Conservation (phyloP, 2,888 invertebrate species). For the Clepsis dumicolana region DNA sequence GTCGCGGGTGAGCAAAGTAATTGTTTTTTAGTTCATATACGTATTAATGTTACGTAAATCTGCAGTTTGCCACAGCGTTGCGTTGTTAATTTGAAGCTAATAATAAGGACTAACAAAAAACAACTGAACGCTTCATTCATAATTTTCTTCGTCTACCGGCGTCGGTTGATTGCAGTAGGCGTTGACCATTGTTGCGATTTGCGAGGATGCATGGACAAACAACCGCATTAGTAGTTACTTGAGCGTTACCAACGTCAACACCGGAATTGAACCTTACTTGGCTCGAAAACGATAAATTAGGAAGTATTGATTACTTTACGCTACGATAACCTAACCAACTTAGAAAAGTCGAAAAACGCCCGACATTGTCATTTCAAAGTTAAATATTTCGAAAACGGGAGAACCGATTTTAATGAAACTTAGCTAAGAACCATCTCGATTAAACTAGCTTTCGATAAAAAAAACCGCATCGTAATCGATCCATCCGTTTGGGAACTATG, state of each 20-base stretch:
- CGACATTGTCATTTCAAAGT: too few relatives aligned
- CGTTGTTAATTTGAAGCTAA: constrained; percentile 11
- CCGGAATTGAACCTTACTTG: neutral
- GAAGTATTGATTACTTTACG: neutral
- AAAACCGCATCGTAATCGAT: too few relatives aligned
- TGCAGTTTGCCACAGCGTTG: constrained; percentile 14
- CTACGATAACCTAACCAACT: too few relatives aligned
- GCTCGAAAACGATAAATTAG: neutral
- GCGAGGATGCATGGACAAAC: constrained; percentile 47
- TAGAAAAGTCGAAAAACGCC: too few relatives aligned
- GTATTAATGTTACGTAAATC: neutral
- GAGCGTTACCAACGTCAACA: neutral
- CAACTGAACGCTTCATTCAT: constrained; percentile 44
- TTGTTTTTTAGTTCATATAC: too few relatives aligned
- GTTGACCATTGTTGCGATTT: constrained; percentile 50
- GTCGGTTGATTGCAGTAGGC: constrained; percentile 45
- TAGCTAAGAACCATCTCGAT: too few relatives aligned
- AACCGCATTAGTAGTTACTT: constrained; percentile 41
- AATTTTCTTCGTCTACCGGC: constrained; percentile 40
- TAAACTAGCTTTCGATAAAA: too few relatives aligned
- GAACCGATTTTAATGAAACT: too few relatives aligned
- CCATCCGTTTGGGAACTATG: too few relatives aligned
- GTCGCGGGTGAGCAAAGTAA: too few relatives aligned
- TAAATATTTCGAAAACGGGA: too few relatives aligned
- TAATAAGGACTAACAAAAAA: constrained; percentile 47